Base-by-base conservation (phyloP, 2,888 invertebrate species). In the Nineta flava region DNA sequence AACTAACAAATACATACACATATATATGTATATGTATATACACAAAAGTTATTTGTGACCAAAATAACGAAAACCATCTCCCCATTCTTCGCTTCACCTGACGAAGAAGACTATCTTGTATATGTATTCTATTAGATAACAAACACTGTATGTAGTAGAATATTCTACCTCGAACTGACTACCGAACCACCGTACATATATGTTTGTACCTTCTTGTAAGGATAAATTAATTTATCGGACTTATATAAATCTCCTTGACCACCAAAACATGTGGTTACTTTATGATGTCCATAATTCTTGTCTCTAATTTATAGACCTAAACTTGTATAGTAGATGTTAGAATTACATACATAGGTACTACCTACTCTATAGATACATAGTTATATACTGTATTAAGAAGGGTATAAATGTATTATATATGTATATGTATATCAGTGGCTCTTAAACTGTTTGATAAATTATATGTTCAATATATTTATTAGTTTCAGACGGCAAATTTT, bases 211-310 rank as follows among this genome's bases (percentile, higher is more conserved):
- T 15, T 15, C 38, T 38, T 38, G 38, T 38, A 6, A 5, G 26
- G 26, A 19, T 44, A 44, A 44, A 44, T 44, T 44, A 44, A 44
- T 44, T 44, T 44, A 44, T 44, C 44, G 44, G 44, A 44, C 44
- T 44, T 44, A 26, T 44, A 44, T 44, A 44, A 44, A 44, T 44
- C 44, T 44, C 44, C 44, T 44, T 44, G 44, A 44, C 44, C 44
- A 44, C 44, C 44, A 44, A 44, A 44, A 44, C 44, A 44, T 44
- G 44, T 26, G 44, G 44, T 44, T 44, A 26, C 44, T 44, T 44
- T 44, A 44, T 44, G 44, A 44, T 19, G 19, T 44, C 44, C 44
- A 44, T 44, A 21, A 44, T 44, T 44, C 44, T 44, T 44, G 38
- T 38, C n/a, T 38, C 38, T 38, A 38, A 38, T 13, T 38, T 38